Base-by-base conservation (phyloP, 2,113 vertebrate species). In the Trichechus manatus region DNA sequence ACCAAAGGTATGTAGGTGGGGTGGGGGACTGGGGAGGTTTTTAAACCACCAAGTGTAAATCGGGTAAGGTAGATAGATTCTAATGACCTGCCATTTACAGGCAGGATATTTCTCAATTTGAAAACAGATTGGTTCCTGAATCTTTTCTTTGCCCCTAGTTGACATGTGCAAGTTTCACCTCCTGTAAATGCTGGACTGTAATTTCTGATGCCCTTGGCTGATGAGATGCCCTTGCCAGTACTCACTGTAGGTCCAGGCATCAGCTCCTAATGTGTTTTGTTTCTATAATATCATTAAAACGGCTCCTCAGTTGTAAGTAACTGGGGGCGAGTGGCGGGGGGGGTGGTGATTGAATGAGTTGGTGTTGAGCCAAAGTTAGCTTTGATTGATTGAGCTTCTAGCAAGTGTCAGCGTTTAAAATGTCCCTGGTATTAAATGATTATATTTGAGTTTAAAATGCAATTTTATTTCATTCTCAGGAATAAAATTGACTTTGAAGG, bases 1-100 rank as follows among this genome's bases (percentile, higher is more conserved):
- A 98, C 96, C 93, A 97, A 96, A 98, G 92, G 94, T 98, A 97
- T 98, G 96, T 97, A 82, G 95, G 95, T 98, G 96, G 96, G n/a
- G 59, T 4, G 22, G 61, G 36, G 29, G 44, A 15, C 14, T 94
- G 84, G 96, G 96, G 97, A 95, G 90, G 92, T 97, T 98, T 98
- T 97, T 97, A 98, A 97, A 98, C 36, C 9, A 89, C 93, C 92
- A 84, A 1, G 74, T 98, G 64, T 97, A 98, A 98, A 97, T 97
- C 77, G 85, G 95, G 95, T 97, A 78, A 42, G 87, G 88, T 97
- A 92, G 95, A 5, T 97, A 81, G 92, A 33, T 94, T 96, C 15
- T 23, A 66, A 93, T 97, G 15, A 93, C 80, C 75, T 94, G 98
- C 97, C 97, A 96, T 97, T 97, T 98, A 94, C 96, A 97, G 97